Conservation (phyloP, 2,113 vertebrate genomes). For the Microcebus jonahi region DNA sequence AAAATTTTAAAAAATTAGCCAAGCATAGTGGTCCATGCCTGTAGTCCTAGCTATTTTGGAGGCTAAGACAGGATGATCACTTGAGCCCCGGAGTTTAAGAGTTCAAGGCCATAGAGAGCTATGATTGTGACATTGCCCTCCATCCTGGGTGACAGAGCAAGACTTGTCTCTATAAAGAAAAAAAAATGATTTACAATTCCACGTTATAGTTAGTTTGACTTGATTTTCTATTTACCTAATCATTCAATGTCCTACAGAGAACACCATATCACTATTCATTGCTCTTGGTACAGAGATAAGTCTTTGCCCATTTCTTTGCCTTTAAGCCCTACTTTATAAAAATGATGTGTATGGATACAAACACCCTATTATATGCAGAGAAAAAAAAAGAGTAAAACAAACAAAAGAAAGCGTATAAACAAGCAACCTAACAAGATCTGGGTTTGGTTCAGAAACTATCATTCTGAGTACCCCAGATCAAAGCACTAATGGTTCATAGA, state of each 20-base stretch:
- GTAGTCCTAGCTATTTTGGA: no score
- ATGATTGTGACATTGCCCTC: no score
- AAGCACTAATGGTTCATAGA: neutral
- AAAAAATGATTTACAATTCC: neutral
- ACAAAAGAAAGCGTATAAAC: neutral
- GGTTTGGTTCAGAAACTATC: neutral
- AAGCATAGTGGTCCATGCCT: no score
- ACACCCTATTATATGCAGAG: neutral
- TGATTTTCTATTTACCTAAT: slow-evolving; percentile 14
- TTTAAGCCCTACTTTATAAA: neutral
- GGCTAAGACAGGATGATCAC: no score
- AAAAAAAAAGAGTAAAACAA: neutral
- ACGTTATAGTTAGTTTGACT: neutral
- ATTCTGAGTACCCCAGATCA: neutral
- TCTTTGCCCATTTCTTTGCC: neutral
- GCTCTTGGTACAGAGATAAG: neutral
- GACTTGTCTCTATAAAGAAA: no score
- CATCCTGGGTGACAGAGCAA: no score
- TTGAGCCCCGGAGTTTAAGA: no score
- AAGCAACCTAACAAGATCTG: neutral
- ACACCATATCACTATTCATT: neutral
- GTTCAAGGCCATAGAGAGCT: no score
- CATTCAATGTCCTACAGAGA: neutral
- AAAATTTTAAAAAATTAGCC: no score
- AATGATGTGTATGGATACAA: neutral